Base-by-base conservation (phyloP, 2,888 invertebrate species). In the Alviniconcha strummeri region DNA sequence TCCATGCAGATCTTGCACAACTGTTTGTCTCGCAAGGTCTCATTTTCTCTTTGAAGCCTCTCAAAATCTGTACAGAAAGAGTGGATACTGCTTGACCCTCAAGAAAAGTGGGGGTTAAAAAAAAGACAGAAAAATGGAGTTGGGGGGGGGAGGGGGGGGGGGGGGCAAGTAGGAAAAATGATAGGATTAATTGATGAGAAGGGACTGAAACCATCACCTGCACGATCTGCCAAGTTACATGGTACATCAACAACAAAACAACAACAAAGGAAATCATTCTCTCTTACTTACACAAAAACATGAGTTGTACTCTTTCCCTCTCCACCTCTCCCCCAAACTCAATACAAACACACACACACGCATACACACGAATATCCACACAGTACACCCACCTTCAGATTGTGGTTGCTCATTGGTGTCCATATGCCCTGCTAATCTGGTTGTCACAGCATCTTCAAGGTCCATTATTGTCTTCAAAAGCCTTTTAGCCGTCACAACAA, bases 1-100 rank as follows among this genome's bases (percentile, higher is more conserved):
- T 77, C 82, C 82, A 82, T 82, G 69, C 82, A 82, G 57, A 82
- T 82, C 77, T 82, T 82, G 57, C 82, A 82, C 82, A 82, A 57
- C 77, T 82, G 82, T 54, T 82, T 82, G 36, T 82, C 82, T 54
- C 55, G 36, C 56, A 82, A n/a, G 56, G 8, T 57, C 52, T 82
- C 82, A 17, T 77, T 77, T n/a, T 82, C 82, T 36, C 19, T 19
- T 77, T 56, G 64, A 13, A 82, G 82, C 56, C 69, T 78, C 15
- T 54, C 52, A 54, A 80, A 5, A 55, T 69, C 80, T 80, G 80
- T 4, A 13, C 36, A 64, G 13, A 36, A 36, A 36, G 36, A 36
- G 36, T 36, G 36, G 36, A 36, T 36, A 36, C 5, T 1, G 13
- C 56, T 11, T 15, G 36, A 57, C 19, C 57, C 15, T 13, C 67